Evolutionary conservation across 1,140 invertebrate genomes (phyloP), one percentile per base, ranked within the genome.

Genomic region (Drosophila novamexicana): DNA sequence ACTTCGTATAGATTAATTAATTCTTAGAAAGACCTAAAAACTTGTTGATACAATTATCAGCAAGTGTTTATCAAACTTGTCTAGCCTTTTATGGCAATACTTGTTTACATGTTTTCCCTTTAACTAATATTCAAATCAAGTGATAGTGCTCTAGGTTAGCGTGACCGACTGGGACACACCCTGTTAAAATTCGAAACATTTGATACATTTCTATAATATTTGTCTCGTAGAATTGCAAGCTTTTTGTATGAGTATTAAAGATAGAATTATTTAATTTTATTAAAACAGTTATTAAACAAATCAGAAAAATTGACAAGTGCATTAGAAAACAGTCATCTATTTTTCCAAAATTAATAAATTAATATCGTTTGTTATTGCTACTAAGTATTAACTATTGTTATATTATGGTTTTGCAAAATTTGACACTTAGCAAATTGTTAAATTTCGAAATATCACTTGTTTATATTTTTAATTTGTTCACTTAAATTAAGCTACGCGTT

Each of bases 231-330:
- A 49, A 49, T 29, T 29, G 22, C 6, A 40, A 10, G 39, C 39
- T 32, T 8, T 10, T 16, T 63, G 14, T 39, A 37, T 39, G 14
- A 59, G 47, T 44, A 18, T 39, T 16, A 22, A 42, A 18, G 37
- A 61, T 66, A 9, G 58, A 54, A 16, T 94, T 47, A 71, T 65
- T 62, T 50, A n/a, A 39, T 42, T 29, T 10, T 47, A 12, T 39
- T 37, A 32, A 37, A 45, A 29, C 62, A 63, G 18, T 52, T 56
- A 16, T 36, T 47, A 56, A 47, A 39, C 36, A 58, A 56, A 63
- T 37, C 69, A 53, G 79, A 77, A 82, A 79, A 81, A 73, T 77
- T 66, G 77, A 82, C 77, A 79, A 79, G 79, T 79, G 77, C 36
- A 42, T 9, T 29, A 39, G 53, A 63, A 7, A 59, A 68, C 77